Conservation (phyloP, 1,140 invertebrate genomes). For the Musca vetustissima region DNA sequence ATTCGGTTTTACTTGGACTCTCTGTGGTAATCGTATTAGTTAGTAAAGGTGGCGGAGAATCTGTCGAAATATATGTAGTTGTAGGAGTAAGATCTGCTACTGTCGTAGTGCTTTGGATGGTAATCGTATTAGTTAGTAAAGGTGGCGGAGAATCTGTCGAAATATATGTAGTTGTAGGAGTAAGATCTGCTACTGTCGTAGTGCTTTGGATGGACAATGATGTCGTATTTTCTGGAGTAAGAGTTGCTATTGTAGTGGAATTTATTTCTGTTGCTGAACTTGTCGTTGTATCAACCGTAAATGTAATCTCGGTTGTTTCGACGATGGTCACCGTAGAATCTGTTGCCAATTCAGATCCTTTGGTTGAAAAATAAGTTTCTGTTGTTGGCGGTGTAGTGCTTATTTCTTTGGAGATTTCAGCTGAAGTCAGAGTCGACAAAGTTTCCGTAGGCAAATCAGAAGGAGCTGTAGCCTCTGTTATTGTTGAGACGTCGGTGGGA, state of each 20-base stretch:
- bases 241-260: no score
- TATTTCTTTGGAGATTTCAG: background rate
- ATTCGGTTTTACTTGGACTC: no score
- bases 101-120: background rate
- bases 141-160: background rate
- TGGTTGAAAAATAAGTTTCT: background rate
- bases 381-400: no score
- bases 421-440: background rate
- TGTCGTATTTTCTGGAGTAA: no score
- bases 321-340: no score
- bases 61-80: background rate
- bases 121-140: background rate
- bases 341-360: no score
- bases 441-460: no score
- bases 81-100: background rate
- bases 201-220: no score
- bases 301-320: background rate
- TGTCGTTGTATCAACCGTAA: no score
- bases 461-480: no score
- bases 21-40: background rate
- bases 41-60: background rate
- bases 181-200: no score
- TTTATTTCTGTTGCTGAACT: background rate
- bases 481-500: no score
- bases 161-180: background rate